Percentiles rank a stretch among this genome's conserved stretches.
phyloP scores from a whole-genome alignment of 2,888 invertebrate genomes.

The Esperia sulphurella region DNA sequence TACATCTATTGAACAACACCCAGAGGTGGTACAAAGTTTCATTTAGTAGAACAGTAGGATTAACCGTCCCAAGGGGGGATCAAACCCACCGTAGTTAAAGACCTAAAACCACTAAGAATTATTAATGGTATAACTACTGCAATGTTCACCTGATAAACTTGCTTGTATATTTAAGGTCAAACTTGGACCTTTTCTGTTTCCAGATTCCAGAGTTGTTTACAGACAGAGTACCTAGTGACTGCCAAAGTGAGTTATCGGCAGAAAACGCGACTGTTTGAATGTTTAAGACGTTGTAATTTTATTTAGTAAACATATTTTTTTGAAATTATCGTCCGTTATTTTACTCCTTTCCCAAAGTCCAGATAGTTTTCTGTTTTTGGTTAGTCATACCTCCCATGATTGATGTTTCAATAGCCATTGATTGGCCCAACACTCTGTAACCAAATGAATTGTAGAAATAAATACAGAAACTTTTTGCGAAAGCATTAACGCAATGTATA shows the following conservation, averaged over 20 bases:
- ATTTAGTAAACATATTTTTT: constrained; percentile 24
- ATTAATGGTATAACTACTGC: too few species aligned
- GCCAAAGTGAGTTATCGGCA: constrained; percentile 65
- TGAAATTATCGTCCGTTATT: neutral
- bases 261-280: constrained; percentile 49
- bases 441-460: constrained; percentile 24
- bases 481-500: neutral
- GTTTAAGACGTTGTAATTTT: constrained; percentile 20
- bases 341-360: constrained; percentile 49
- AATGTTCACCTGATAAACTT: too few species aligned
- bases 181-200: constrained; percentile 19
- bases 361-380: constrained; percentile 61
- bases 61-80: too few species aligned
- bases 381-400: constrained; percentile 63
- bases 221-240: constrained; percentile 69
- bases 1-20: too few species aligned
- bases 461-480: neutral
- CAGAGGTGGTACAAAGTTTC: too few species aligned
- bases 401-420: constrained; percentile 67
- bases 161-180: too few species aligned
- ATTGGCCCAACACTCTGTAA: constrained; percentile 61
- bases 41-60: too few species aligned
- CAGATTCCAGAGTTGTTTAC: constrained; percentile 74
- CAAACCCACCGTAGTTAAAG: too few species aligned
- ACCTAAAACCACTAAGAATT: too few species aligned